These are phyloP conservation scores for Drosophila sordidapex DNA, from an alignment of 2,888 invertebrate species.

Conservation along the genomic window DNA sequence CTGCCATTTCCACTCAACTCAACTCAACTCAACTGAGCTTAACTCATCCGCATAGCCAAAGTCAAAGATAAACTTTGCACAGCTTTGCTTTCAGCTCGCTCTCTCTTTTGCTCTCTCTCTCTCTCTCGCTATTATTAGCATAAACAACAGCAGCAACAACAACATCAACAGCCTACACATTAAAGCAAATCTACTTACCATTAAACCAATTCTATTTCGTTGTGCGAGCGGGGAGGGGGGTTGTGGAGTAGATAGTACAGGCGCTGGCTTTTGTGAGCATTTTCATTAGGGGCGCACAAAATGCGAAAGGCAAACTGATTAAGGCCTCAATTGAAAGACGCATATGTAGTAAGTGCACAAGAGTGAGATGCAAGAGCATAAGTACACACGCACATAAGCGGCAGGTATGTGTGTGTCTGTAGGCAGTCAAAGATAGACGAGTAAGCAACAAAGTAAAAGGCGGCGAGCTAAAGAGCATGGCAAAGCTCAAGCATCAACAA, in stretches of 20 bases:
- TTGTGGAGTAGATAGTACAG: neutral
- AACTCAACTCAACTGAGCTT: slow-evolving; percentile 43
- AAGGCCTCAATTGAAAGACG: slow-evolving; percentile 67
- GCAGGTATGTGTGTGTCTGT: neutral
- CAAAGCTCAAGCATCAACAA: slow-evolving; percentile 64
- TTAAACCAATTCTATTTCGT: slow-evolving; percentile 71
- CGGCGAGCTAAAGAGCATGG: slow-evolving; percentile 26
- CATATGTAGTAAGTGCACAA: slow-evolving; percentile 29
- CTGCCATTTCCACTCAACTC: slow-evolving; percentile 40
- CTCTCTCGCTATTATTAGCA: slow-evolving; percentile 31
- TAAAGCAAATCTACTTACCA: slow-evolving; percentile 72
- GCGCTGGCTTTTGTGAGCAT: slow-evolving; percentile 45
- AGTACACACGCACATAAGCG: slow-evolving; percentile 19
- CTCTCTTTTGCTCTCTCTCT: neutral
- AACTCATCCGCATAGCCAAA: slow-evolving; percentile 39
- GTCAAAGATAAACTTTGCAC: slow-evolving; percentile 46
- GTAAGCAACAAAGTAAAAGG: slow-evolving; percentile 7
- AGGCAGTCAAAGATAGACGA: slow-evolving; percentile 14
- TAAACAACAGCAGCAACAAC: slow-evolving; percentile 36
- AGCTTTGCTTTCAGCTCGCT: slow-evolving; percentile 25
- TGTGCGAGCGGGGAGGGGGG: neutral
- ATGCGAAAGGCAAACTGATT: slow-evolving; percentile 77
- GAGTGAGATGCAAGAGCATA: slow-evolving; percentile 28
- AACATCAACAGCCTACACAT: slow-evolving; percentile 43
- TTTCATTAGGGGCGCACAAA: slow-evolving; percentile 65